A percentile compares a stretch with the other conserved stretches of the same genome.
Evolutionary conservation across 2,888 invertebrate species (phyloP).

Genomic region (Sturmia bella): DNA sequence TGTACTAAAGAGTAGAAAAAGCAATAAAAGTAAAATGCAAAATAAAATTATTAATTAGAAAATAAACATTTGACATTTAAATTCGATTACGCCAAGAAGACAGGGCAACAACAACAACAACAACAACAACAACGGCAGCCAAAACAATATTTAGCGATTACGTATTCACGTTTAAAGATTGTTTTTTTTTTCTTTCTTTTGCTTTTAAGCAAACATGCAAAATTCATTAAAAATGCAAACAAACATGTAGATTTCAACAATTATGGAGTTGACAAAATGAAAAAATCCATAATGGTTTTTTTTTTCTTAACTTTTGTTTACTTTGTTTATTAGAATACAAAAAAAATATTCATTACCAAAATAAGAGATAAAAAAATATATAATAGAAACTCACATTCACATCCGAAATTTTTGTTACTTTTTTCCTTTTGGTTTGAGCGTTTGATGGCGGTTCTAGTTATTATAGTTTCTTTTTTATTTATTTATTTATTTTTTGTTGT

Average conservation of each 20-base stretch:
- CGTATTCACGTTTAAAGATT: conserved; percentile 38
- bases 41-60: conserved; percentile 42
- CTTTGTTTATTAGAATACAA: conserved; percentile 24
- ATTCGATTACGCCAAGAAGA: conserved; percentile 35
- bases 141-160: conserved; percentile 52
- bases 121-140: neutral
- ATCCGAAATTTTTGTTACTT: conserved; percentile 1
- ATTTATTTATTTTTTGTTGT: neutral
- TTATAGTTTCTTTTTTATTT: conserved; percentile 5
- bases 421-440: conserved; percentile 19
- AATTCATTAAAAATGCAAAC: conserved; percentile 18
- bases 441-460: conserved; percentile 16
- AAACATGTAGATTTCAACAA: conserved; percentile 3
- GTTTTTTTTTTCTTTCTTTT: neutral
- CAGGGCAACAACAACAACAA: conserved; percentile 4
- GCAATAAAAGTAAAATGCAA: conserved; percentile 1
- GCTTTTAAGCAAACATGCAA: conserved; percentile 40
- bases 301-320: conserved; percentile 26
- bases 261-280: conserved; percentile 8
- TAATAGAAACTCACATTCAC: conserved; percentile 38
- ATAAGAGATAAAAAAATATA: conserved; percentile 39
- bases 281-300: conserved; percentile 5
- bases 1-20: conserved; percentile 13
- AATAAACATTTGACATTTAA: conserved; percentile 57
- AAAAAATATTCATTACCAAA: conserved; percentile 31